These are phyloP conservation scores for Oncorhynchus clarkii DNA, from an alignment of 2,113 vertebrate species.

Conservation along the genomic window DNA sequence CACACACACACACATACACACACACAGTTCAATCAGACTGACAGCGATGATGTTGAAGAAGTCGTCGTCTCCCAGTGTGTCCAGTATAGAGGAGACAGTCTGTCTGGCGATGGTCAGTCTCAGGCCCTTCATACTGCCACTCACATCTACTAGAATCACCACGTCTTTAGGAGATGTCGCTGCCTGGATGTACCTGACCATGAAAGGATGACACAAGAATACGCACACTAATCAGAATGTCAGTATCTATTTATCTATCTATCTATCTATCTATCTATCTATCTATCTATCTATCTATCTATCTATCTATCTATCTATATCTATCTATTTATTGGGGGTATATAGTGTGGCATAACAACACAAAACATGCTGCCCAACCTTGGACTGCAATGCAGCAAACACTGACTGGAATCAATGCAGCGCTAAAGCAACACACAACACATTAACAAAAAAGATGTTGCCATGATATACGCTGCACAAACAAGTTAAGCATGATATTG, in stretches of 20 bases:
- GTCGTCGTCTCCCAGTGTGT: slow-evolving; percentile 97
- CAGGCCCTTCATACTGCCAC: slow-evolving; percentile 98
- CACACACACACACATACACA: slow-evolving; percentile 9
- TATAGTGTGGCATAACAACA: not conserved
- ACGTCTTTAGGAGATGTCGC: slow-evolving; percentile 98
- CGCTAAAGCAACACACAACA: too few species aligned
- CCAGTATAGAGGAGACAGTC: slow-evolving; percentile 95
- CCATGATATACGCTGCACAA: too few species aligned
- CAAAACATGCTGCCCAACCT: not conserved
- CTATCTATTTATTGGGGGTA: too few species aligned
- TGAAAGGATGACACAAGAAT: not conserved
- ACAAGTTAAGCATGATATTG: too few species aligned
- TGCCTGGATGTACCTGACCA: slow-evolving; percentile 93
- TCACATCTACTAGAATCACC: slow-evolving; percentile 94
- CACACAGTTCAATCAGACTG: slow-evolving; percentile 46
- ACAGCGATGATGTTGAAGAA: slow-evolving; percentile 99
- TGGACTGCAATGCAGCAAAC: not conserved
- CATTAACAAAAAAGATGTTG: too few species aligned
- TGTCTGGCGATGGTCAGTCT: slow-evolving; percentile 95
- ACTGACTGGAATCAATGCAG: not conserved
- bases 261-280: too few species aligned
- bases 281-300: too few species aligned
- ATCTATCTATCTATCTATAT: too few species aligned
- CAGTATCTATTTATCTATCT: too few species aligned
- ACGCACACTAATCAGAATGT: too few species aligned